Base-by-base conservation (phyloP, 2,113 vertebrate species). In the Poecile atricapillus region DNA sequence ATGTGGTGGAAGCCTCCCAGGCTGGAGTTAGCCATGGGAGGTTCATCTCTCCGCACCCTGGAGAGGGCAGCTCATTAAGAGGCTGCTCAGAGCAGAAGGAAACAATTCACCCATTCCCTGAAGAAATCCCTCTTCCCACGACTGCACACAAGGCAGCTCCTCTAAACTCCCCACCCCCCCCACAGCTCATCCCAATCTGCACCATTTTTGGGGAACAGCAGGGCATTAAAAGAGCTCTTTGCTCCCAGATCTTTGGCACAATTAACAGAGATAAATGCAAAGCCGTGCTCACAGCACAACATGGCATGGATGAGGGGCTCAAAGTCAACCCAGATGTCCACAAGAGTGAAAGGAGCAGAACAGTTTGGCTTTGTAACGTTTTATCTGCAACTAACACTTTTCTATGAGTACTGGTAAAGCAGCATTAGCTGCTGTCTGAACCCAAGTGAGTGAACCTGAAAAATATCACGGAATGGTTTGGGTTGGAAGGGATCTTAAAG, bases 61-160 rank as follows among this genome's bases (percentile, higher is more conserved):
- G 91, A 90, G 89, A 93, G 93, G 85, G 39, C 88, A 74, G 78
- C 55, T 94, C 93, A 49, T 92, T 83, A 92, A 85, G 67, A 85
- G 79, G 62, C 91, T 43, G 67, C 46, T 90, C 53, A 23, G 53
- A 89, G 62, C 77, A 95, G 74, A 87, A 84, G 76, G 93, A 92
- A 95, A 76, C 85, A 88, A 94, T 91, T 85, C 82, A 69, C 90
- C 85, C 58, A 5, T 55, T 81, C 85, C 90, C 78, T 43, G 64
- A 46, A 94, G 94, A 95, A 84, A 95, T 87, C 60, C 43, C 70
- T 85, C 92, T 91, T 77, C 85, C 86, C 79, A 82, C 5, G 4
- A 25, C 77, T 50, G 84, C 64, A 84, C 59, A 25, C 39, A 18
- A 71, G 78, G 81, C 77, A 84, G 73, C 60, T 67, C 52, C 92